Base-by-base conservation (phyloP, 2,113 vertebrate species). In the Mola mola region DNA sequence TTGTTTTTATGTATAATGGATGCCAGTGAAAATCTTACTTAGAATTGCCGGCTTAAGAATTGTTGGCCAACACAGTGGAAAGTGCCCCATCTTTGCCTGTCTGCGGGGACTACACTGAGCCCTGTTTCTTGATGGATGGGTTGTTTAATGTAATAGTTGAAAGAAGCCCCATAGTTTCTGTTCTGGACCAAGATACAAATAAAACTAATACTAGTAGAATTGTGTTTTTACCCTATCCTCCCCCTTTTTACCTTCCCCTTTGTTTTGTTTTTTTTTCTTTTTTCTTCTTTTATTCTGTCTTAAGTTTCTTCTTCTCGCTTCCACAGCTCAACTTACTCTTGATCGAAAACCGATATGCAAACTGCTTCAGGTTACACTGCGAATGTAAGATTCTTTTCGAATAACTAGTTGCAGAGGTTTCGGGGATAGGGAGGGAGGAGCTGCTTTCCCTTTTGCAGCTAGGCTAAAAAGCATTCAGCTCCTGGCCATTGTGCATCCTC, bases 331-430 rank as follows among this genome's bases (percentile, higher is more conserved):
- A 31, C 69, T 80, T 86, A 72, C 83, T 49, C 62, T 61, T 11
- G 6, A 82, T 62, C 12, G 71, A 85, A 93, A 93, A 91, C 81
- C 49, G 87, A 90, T 93, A 83, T 68, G 82, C 76, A 80, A 80
- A 91, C 63, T 0, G 42, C 83, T 81, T 87, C 88, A 67, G 88
- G 84, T 91, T 91, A 88, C 87, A 85, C 83, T 70, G 74, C 72
- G 67, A 78, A 83, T 75, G 83, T 81, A 78, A 71, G 85, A 86
- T 89, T 72, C 66, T 75, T 92, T 90, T 90, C 79, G 66, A 71
- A 84, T 77, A 70, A 71, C 50, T 44, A 82, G 77, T 65, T 74
- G 57, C 40, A 21, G 51, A 78, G 84, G 51, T 79, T 58, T 70
- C n/a, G 78, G 78, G 79, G 43, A 63, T 24, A 59, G 56, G 42